Evolutionary conservation across 2,113 vertebrate genomes (phyloP).

Genomic region (Hippocampus mohnikei): DNA sequence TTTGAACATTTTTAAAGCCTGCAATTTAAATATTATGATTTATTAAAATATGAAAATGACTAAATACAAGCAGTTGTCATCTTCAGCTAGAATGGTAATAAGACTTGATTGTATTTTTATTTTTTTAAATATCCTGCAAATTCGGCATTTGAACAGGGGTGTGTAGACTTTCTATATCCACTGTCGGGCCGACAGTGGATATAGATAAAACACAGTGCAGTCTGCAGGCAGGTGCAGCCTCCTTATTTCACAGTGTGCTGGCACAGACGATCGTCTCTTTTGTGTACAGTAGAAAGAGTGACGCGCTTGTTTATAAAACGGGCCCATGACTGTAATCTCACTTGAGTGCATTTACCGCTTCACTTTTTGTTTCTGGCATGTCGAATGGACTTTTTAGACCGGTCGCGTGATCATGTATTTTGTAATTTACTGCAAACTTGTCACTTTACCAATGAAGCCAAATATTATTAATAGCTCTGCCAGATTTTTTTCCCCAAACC

Average conservation of each 20-base stretch:
- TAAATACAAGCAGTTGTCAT: too few species aligned
- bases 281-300: not conserved
- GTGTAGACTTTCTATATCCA: not conserved
- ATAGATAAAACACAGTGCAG: conserved; percentile 18
- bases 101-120: too few species aligned
- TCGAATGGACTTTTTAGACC: not conserved
- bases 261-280: not conserved
- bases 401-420: not conserved
- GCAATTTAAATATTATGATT: not conserved
- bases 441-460: not conserved
- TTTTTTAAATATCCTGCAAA: too few species aligned
- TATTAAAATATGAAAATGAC: not conserved
- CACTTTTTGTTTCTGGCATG: not conserved
- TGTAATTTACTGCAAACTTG: not conserved
- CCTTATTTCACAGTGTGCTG: not conserved
- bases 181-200: not conserved
- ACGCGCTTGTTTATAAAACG: not conserved
- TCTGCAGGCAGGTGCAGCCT: conserved; percentile 2
- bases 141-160: not conserved
- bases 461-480: not conserved
- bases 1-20: not conserved
- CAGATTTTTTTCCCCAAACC: not conserved
- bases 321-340: not conserved
- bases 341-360: conserved; percentile 2
- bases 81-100: too few species aligned